Evolutionary conservation across 2,888 invertebrate species (phyloP), one percentile per base, ranked within the genome.

Genomic region (Adineta ricciae): DNA sequence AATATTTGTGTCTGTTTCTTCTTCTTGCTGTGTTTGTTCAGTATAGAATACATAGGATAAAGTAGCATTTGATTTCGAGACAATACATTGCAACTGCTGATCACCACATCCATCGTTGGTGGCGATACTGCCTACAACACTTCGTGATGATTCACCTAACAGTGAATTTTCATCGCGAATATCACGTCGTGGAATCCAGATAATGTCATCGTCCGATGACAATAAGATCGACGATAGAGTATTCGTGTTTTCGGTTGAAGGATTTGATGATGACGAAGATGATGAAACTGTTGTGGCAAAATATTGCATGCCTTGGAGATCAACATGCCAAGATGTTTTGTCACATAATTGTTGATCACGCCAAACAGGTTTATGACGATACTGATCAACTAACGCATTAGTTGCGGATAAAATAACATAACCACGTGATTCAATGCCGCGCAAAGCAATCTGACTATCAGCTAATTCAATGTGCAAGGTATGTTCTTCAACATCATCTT

Each of bases 371-470:
- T 94, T 93, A 90, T 96, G 95, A 72, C 94, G 93, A 85, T 95
- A 93, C 90, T 97, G 97, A 1, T 95, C 92, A 87, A 99, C 95
- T 91, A 96, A 95, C 0, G 98, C 96, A 88, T 96, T 95, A 21
- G 97, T 96, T 1, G 98, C 97, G 89, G 96, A 96, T 87, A 99
- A 92, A 87, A 99, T 95, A 85, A 99, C 95, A 92, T 98, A 98
- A 27, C 98, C 99, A 87, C 52, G 24, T 21, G 83, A 85, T 56
- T 85, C 84, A 32, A 83, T 83, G 24, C 78, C 41, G 16, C 73
- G 83, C 27, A 85, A 27, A 72, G 83, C 83, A 38, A 86, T 85
- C 72, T 87, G 87, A 84, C 86, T 85, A 85, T 87, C 87, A 50
- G 86, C 52, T 52, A 87, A 83, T 38, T 87, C 86, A 72, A 87